Evolutionary conservation across 2,888 invertebrate genomes (phyloP).

Genomic region (Chrysina gloriosa): DNA sequence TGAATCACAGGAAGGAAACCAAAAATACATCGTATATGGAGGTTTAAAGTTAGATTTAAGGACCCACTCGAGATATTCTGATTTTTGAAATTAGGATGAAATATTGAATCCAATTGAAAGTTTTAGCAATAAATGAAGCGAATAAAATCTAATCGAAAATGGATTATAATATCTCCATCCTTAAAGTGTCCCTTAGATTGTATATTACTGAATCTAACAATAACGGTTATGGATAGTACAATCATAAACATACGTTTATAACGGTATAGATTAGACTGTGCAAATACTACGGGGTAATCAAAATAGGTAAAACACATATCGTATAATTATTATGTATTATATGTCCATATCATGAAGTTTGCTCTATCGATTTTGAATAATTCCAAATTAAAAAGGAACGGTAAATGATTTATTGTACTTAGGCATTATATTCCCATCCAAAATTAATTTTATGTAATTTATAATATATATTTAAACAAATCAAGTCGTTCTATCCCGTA

Average conservation of each 20-base stretch:
- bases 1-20: no score
- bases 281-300: not conserved
- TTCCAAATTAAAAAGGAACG: not conserved
- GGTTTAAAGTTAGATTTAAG: no score
- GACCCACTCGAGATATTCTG: no score
- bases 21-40: no score
- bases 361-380: conserved; percentile 7
- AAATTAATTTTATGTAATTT: conserved; percentile 16
- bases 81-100: no score
- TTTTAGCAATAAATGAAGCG: no score
- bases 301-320: not conserved
- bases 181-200: not conserved
- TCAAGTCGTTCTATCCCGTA: not conserved
- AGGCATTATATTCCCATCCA: not conserved
- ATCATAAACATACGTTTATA: not conserved
- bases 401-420: not conserved
- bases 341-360: conserved; percentile 18
- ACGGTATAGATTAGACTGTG: not conserved
- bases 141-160: not conserved
- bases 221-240: not conserved
- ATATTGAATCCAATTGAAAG: no score
- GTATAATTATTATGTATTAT: conserved; percentile 7
- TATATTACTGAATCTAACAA: not conserved
- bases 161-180: no score
- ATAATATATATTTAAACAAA: not conserved